phyloP scores from a whole-genome alignment of 2,888 invertebrate species.

The Anarsia innoxiella region DNA sequence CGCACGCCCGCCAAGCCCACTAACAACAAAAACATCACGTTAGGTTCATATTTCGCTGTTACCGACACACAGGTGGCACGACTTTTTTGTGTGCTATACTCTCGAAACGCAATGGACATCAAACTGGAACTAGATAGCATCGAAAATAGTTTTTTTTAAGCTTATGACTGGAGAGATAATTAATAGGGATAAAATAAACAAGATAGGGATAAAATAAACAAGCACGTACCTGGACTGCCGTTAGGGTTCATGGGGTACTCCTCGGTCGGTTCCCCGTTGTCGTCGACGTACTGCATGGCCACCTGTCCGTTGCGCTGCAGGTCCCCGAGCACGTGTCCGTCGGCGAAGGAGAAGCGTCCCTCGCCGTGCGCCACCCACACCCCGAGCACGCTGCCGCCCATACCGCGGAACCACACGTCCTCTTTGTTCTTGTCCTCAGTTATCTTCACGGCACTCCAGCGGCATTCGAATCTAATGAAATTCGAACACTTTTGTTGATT shows the following conservation, averaged over 20 bases:
- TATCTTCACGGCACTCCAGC: constrained; percentile 86
- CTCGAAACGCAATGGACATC: too few relatives aligned
- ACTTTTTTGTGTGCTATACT: too few relatives aligned
- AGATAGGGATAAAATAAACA: background rate
- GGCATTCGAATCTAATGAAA: constrained; percentile 79
- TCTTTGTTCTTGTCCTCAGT: constrained; percentile 70
- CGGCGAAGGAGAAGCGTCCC: constrained; percentile 79
- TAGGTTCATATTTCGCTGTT: too few relatives aligned
- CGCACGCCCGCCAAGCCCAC: constrained; percentile 95
- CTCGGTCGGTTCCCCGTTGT: constrained; percentile 82
- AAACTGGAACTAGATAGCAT: too few relatives aligned
- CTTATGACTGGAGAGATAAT: too few relatives aligned
- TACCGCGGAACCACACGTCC: constrained; percentile 91
- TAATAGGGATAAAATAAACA: background rate
- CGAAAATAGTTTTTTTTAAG: too few relatives aligned
- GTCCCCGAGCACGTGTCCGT: constrained; percentile 55
- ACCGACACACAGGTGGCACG: too few relatives aligned
- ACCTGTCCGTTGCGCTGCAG: constrained; percentile 78
- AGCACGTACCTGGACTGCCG: constrained; percentile 81
- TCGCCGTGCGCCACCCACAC: constrained; percentile 99
- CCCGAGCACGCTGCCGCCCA: constrained; percentile 92
- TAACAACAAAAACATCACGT: too few relatives aligned
- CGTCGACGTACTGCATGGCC: constrained; percentile 90
- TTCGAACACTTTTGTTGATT: too few relatives aligned
- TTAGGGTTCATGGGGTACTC: constrained; percentile 96